Evolutionary conservation across 2,888 invertebrate species (phyloP).

Genomic region (Lumbricus terrestris): DNA sequence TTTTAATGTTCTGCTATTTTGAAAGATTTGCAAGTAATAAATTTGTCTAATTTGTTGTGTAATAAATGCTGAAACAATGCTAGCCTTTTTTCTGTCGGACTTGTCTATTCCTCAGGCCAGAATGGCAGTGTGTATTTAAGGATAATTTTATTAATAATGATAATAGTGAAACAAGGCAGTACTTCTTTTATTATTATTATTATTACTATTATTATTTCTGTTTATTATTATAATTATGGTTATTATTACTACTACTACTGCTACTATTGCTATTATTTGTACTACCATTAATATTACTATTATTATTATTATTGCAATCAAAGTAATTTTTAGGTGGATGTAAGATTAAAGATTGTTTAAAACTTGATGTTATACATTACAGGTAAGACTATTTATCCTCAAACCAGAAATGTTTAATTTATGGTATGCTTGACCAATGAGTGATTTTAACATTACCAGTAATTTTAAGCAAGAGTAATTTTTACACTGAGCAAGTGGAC

Average conservation of each 20-base stretch:
- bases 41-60: neutral
- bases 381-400: neutral
- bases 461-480: neutral
- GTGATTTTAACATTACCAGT: neutral
- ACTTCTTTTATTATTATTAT: neutral
- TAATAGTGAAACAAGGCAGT: neutral
- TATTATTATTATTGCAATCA: neutral
- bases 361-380: neutral
- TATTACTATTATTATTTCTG: no score
- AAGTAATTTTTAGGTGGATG: neutral
- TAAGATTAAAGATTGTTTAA: neutral
- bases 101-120: neutral
- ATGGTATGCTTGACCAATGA: neutral
- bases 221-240: neutral
- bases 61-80: conserved; percentile 6
- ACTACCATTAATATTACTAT: no score
- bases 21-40: neutral
- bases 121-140: neutral
- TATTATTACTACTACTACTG: neutral
- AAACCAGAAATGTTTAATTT: neutral
- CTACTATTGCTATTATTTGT: neutral
- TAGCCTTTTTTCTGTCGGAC: neutral
- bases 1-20: neutral
- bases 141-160: neutral
- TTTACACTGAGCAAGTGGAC: neutral